Conservation (phyloP, 2,113 vertebrate species). For the mouse (Mus musculus) region DNA sequence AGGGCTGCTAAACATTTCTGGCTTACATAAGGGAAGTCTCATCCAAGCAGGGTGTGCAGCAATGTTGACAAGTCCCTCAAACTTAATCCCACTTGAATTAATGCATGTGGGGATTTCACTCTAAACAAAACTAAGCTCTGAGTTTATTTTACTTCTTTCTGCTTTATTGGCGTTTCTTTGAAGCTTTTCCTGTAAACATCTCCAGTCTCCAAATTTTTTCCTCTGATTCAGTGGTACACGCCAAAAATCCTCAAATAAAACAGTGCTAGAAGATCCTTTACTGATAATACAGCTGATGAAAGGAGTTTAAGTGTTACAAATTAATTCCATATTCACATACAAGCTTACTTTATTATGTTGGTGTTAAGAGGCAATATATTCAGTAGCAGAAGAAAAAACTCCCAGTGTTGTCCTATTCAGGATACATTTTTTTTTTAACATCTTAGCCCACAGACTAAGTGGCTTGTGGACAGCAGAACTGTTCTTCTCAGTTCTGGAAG, state of each 20-base stretch:
- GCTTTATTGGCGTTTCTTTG: slow-evolving; percentile 67
- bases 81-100: slow-evolving; percentile 64
- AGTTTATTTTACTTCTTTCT: slow-evolving; percentile 67
- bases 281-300: not conserved
- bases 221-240: slow-evolving; percentile 14
- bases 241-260: slow-evolving; percentile 35
- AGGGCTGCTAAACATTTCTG: not conserved
- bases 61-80: slow-evolving; percentile 32
- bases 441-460: not conserved
- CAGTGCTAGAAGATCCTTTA: not conserved
- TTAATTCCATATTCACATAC: not conserved
- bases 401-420: not conserved
- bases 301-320: not conserved
- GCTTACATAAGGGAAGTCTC: slow-evolving; percentile 35
- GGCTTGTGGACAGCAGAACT: not conserved
- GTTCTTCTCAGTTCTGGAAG: not conserved
- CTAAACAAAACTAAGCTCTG: slow-evolving; percentile 51
- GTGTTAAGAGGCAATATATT: not conserved
- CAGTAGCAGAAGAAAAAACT: not conserved
- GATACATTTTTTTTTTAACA: not conserved
- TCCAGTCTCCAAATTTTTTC: slow-evolving; percentile 12
- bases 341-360: not conserved
- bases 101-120: slow-evolving; percentile 40
- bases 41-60: not conserved
- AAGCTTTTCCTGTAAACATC: slow-evolving; percentile 68